These are phyloP conservation scores for Piezodorus guildinii DNA, from an alignment of 1,140 invertebrate genomes.

Conservation along the genomic window DNA sequence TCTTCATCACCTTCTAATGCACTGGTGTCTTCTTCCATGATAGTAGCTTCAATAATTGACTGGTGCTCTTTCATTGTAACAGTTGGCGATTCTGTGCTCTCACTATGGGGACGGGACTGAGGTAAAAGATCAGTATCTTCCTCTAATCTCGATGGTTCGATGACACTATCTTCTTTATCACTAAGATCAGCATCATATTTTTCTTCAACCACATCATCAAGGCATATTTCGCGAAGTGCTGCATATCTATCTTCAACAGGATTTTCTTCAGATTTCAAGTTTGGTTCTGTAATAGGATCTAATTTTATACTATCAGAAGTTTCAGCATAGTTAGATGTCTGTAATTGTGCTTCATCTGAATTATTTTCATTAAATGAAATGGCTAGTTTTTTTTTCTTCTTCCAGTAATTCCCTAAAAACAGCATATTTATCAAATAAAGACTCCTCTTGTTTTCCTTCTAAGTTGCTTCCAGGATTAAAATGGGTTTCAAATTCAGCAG, in stretches of 20 bases:
- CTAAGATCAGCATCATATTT: conserved; percentile 26
- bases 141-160: conserved; percentile 26
- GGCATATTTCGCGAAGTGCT: conserved; percentile 53
- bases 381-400: conserved; percentile 41
- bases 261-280: conserved; percentile 13
- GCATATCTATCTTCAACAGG: conserved; percentile 49
- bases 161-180: conserved; percentile 29
- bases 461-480: conserved; percentile 41
- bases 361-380: not conserved
- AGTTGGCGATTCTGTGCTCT: conserved; percentile 30
- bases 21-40: conserved; percentile 31
- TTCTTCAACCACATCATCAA: conserved; percentile 38
- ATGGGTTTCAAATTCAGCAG: conserved; percentile 48
- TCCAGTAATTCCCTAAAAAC: conserved; percentile 72
- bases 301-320: conserved; percentile 26
- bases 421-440: conserved; percentile 62
- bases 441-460: conserved; percentile 27
- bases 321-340: conserved; percentile 22
- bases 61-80: conserved; percentile 29
- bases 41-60: conserved; percentile 31
- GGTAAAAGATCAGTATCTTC: conserved; percentile 29
- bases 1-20: conserved; percentile 27
- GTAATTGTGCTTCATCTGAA: conserved; percentile 27
- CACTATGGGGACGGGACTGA: conserved; percentile 30
- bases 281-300: conserved; percentile 27